Evolutionary conservation across 2,888 invertebrate genomes (phyloP).

Genomic region (Drosophila cognata): DNA sequence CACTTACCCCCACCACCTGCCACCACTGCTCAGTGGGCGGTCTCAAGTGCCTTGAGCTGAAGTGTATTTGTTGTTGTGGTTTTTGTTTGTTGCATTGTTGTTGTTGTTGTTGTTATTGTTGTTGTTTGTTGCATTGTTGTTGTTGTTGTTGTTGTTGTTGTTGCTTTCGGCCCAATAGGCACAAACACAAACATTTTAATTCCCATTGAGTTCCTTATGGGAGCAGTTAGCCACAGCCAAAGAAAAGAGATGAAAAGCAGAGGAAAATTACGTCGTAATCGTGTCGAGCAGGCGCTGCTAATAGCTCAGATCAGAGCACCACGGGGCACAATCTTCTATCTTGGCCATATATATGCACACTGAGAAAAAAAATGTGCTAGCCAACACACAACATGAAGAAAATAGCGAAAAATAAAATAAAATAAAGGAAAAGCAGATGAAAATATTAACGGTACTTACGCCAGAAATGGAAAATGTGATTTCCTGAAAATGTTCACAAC

Average conservation of each 20-base stretch:
- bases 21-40: conserved; percentile 36
- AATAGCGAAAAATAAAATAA: accelerated
- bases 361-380: not conserved
- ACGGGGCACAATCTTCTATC: conserved; percentile 7
- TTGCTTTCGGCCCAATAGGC: conserved; percentile 30
- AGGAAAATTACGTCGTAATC: conserved; percentile 75
- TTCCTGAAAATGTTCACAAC: accelerated
- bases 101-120: conserved; percentile 10
- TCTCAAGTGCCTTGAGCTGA: conserved; percentile 65
- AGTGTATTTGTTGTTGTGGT: conserved; percentile 29
- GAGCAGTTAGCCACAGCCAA: conserved; percentile 37
- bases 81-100: conserved; percentile 22
- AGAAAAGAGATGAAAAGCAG: conserved; percentile 7
- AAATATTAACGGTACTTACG: not conserved
- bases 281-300: conserved; percentile 59
- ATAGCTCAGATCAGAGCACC: conserved; percentile 55
- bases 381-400: not conserved
- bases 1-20: not conserved
- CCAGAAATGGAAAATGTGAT: not conserved
- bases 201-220: conserved; percentile 74
- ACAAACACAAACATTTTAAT: conserved; percentile 75
- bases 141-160: conserved; percentile 12
- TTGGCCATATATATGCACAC: not conserved
- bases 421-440: not conserved
- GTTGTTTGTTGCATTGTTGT: conserved; percentile 22